phyloP scores from a whole-genome alignment of 1,140 invertebrate genomes.

The Brachionus rotundiformis region DNA sequence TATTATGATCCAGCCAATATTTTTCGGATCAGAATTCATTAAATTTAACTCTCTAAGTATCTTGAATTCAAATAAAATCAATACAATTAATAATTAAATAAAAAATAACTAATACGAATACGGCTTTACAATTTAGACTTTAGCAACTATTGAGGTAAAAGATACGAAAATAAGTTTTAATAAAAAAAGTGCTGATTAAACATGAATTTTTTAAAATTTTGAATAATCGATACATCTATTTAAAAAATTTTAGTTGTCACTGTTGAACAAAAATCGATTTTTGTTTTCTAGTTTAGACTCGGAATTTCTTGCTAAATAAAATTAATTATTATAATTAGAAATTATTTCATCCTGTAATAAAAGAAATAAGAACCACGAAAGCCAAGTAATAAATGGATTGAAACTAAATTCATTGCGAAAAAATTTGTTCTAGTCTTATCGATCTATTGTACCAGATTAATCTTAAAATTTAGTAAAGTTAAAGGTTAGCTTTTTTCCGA shows the following conservation, averaged over 20 bases:
- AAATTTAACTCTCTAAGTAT: too few relatives aligned
- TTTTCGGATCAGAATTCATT: too few relatives aligned
- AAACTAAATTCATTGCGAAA: not conserved
- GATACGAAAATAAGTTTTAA: not conserved
- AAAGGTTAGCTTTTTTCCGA: too few relatives aligned
- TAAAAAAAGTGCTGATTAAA: not conserved
- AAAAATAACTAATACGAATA: too few relatives aligned
- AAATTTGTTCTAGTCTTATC: not conserved
- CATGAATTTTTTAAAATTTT: not conserved
- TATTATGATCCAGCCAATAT: too few relatives aligned
- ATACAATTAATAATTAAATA: too few relatives aligned
- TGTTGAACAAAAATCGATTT: not conserved
- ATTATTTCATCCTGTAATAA: not conserved
- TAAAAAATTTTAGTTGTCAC: not conserved
- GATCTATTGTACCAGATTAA: not conserved
- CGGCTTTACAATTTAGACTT: too few relatives aligned
- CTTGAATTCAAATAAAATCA: too few relatives aligned
- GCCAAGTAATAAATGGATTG: not conserved
- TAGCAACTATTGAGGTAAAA: not conserved
- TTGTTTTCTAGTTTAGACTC: not conserved
- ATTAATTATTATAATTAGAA: constrained; percentile 3
- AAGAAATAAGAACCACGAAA: not conserved
- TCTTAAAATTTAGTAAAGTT: not conserved
- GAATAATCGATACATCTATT: not conserved
- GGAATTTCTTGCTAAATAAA: not conserved